Evolutionary conservation across 2,113 vertebrate species (phyloP).

Genomic region (Heloderma charlesbogerti): DNA sequence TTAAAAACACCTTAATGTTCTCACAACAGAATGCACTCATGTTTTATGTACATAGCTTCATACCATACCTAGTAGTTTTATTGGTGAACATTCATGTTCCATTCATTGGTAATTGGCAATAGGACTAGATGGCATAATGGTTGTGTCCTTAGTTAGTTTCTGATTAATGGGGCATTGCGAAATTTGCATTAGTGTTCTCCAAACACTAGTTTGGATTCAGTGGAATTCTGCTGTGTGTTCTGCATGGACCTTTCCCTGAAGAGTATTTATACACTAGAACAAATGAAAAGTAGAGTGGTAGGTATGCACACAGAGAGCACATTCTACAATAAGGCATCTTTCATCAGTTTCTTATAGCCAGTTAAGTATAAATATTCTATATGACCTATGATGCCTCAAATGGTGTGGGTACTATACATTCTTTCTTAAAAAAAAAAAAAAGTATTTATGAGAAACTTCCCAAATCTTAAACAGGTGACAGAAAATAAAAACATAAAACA

Average conservation of each 20-base stretch:
- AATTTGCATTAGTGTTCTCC: too few species aligned
- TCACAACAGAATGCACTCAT: background rate
- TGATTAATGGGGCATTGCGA: constrained; percentile 3
- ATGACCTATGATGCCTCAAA: background rate
- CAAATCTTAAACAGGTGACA: too few species aligned
- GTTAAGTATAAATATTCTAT: too few species aligned
- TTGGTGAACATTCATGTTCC: background rate
- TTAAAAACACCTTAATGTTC: constrained; percentile 32
- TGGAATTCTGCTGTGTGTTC: too few species aligned
- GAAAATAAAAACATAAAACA: too few species aligned
- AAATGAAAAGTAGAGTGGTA: background rate
- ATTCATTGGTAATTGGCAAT: background rate
- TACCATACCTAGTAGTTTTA: constrained; percentile 3
- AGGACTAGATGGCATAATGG: too few species aligned
- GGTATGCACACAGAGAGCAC: background rate
- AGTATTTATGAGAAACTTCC: too few species aligned
- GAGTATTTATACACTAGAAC: background rate
- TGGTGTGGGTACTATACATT: background rate
- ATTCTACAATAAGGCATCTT: background rate
- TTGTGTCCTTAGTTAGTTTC: too few species aligned
- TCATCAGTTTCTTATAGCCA: background rate
- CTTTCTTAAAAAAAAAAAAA: too few species aligned
- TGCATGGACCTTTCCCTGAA: background rate
- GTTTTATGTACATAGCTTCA: constrained; percentile 22
- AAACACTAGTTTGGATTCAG: too few species aligned